phyloP scores from a whole-genome alignment of 2,888 invertebrate species.

The Erpobdella octoculata region DNA sequence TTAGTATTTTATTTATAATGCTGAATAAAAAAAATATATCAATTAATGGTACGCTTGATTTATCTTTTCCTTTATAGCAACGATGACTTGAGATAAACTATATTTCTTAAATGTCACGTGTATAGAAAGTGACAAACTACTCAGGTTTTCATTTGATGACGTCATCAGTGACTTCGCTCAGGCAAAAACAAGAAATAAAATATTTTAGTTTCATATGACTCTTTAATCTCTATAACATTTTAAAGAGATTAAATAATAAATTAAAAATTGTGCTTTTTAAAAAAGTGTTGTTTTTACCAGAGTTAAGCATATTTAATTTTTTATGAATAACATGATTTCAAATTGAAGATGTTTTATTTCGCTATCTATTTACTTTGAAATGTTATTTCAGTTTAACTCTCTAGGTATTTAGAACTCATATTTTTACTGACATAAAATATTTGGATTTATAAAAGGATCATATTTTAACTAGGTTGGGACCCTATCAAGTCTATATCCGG shows the following conservation, averaged over 20 bases:
- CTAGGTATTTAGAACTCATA: background rate
- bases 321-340: background rate
- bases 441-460: background rate
- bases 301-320: background rate
- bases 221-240: background rate
- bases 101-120: background rate
- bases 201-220: background rate
- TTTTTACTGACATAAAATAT: background rate
- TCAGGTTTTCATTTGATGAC: background rate
- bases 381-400: too few relatives aligned
- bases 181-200: background rate
- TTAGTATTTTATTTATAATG: too few relatives aligned
- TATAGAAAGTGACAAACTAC: slow-evolving; percentile 1
- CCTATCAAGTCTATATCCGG: background rate
- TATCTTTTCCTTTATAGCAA: too few relatives aligned
- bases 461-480: background rate
- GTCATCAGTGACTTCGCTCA: background rate
- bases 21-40: too few relatives aligned
- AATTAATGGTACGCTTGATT: too few relatives aligned
- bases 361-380: background rate
- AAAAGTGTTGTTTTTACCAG: background rate
- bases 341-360: background rate
- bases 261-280: background rate
- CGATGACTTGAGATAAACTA: background rate
- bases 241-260: background rate